Evolutionary conservation across 2,797 vertebrate genomes (phyloP).

Genomic region (Limnodromus scolopaceus): DNA sequence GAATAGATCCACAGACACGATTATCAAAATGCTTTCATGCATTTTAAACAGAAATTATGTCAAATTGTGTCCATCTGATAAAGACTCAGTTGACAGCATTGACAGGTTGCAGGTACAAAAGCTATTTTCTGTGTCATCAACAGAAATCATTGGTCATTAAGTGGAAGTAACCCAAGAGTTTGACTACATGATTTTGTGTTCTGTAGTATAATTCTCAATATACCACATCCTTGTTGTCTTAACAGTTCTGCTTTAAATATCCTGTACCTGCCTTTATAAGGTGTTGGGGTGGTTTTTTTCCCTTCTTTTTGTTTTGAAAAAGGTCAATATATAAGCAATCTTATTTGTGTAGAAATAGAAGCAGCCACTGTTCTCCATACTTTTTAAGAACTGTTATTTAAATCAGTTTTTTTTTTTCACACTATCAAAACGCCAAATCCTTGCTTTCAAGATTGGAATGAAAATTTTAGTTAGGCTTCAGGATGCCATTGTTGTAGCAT

Average conservation of each 20-base stretch:
- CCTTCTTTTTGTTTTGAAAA: background rate
- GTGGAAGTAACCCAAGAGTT: background rate
- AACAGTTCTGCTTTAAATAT: background rate
- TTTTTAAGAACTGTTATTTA: background rate
- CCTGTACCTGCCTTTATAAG: background rate
- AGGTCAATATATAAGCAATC: accelerated
- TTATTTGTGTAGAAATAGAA: background rate
- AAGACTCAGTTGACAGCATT: background rate
- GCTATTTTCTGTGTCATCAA: background rate
- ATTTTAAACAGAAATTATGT: background rate
- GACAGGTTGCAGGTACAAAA: background rate
- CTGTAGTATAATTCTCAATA: background rate
- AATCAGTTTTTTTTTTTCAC: background rate
- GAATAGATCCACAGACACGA: background rate
- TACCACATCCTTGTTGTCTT: background rate
- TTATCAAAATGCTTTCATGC: background rate
- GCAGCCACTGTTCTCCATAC: background rate
- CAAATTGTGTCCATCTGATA: background rate
- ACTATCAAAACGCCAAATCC: background rate
- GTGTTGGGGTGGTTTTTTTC: accelerated
- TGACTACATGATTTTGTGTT: background rate
- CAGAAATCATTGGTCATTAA: background rate
- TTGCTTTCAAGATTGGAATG: background rate
- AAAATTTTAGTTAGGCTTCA: background rate
- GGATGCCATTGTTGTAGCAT: background rate